Evolutionary conservation across 2,797 vertebrate species (phyloP).

Genomic region (Salmo trutta): DNA sequence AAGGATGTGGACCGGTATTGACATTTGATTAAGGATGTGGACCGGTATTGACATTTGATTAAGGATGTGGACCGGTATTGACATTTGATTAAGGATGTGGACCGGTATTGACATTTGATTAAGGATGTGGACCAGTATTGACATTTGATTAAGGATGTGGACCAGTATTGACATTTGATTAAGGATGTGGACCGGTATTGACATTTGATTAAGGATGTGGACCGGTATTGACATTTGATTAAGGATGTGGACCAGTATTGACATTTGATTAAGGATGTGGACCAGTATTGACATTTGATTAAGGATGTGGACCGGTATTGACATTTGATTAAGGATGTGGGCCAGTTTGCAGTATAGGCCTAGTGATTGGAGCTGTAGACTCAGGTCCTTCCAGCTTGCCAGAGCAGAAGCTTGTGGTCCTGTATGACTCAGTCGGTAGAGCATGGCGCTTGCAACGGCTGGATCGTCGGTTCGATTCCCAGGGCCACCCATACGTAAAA

Average conservation of each 20-base stretch:
- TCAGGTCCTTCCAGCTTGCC: not conserved
- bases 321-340: not conserved
- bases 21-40: not conserved
- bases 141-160: not conserved
- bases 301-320: too few species aligned
- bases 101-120: not conserved
- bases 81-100: not conserved
- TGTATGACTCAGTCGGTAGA: too few species aligned
- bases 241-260: slow-evolving; percentile 3
- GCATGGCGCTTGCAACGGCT: too few species aligned
- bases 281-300: not conserved
- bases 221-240: not conserved
- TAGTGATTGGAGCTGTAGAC: not conserved
- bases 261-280: not conserved
- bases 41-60: not conserved
- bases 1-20: slow-evolving; percentile 3
- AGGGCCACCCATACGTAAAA: too few species aligned
- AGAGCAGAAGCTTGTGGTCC: not conserved
- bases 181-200: slow-evolving; percentile 3
- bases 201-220: not conserved
- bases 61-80: slow-evolving; percentile 3
- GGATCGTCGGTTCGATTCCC: too few species aligned
- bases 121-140: slow-evolving; percentile 4
- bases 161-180: not conserved
- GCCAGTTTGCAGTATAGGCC: slow-evolving; percentile 4